A percentile compares a stretch with the other conserved stretches of the same genome.
Conservation (phyloP, 2,113 vertebrate species). For the Heliornis fulica region DNA sequence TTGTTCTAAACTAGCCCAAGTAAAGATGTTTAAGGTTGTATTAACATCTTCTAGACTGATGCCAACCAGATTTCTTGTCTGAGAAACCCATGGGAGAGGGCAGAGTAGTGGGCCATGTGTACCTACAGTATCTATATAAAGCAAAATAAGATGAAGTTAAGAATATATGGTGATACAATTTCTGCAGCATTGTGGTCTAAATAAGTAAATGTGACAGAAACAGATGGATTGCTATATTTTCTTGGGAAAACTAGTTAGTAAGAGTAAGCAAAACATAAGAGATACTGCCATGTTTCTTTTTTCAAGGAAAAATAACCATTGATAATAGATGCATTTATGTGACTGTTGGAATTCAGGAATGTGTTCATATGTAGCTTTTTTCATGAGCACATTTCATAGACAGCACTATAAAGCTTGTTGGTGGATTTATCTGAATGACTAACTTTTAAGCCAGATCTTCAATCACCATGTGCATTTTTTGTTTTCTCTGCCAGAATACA, state of each 20-base stretch:
- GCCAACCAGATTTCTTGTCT: background rate
- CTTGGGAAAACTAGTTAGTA: background rate
- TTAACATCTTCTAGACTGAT: background rate
- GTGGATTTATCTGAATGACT: background rate
- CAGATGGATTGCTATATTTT: background rate
- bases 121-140: background rate
- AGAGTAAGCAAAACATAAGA: background rate
- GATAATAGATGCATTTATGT: background rate
- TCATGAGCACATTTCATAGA: background rate
- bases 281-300: background rate
- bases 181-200: background rate
- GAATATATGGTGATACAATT: background rate
- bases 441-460: background rate
- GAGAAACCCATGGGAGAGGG: background rate
- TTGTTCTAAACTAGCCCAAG: background rate
- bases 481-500: background rate
- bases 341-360: background rate
- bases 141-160: background rate
- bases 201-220: background rate
- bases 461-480: background rate
- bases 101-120: rapidly evolving
- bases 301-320: background rate
- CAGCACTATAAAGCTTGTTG: background rate
- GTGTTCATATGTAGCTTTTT: background rate
- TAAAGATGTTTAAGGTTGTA: rapidly evolving